phyloP scores from a whole-genome alignment of 2,113 vertebrate genomes.

The Chitala chitala region DNA sequence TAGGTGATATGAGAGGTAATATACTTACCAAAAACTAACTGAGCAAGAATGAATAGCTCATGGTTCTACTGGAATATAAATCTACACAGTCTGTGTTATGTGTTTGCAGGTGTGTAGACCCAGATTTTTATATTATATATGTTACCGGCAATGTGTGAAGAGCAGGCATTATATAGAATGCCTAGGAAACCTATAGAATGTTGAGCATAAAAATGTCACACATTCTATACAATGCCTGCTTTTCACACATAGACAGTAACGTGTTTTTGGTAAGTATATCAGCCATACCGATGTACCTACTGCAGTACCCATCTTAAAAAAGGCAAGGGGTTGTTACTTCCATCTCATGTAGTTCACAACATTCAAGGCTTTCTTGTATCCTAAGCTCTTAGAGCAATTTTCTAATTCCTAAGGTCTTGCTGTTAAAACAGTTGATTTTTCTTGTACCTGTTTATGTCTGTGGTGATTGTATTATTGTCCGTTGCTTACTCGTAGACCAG shows the following conservation, averaged over 20 bases:
- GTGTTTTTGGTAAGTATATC: conserved; percentile 43
- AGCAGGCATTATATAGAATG: too few species aligned
- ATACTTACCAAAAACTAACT: background rate
- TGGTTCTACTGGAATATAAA: background rate
- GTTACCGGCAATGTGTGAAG: too few species aligned
- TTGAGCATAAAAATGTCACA: too few species aligned
- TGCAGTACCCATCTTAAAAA: conserved; percentile 43
- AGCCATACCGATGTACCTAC: conserved; percentile 42
- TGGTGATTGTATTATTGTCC: conserved; percentile 48
- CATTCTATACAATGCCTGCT: too few species aligned
- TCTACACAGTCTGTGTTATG: background rate
- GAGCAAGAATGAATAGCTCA: background rate
- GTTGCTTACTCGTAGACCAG: conserved; percentile 41
- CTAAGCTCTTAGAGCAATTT: conserved; percentile 66
- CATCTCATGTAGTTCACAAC: conserved; percentile 43
- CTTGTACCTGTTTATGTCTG: conserved; percentile 43
- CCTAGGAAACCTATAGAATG: conserved; percentile 28
- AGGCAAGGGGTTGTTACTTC: conserved; percentile 36
- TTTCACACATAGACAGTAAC: too few species aligned
- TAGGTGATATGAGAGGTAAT: background rate
- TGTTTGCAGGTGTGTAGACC: background rate
- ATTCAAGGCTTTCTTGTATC: conserved; percentile 50
- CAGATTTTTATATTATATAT: conserved; percentile 18
- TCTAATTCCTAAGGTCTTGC: conserved; percentile 51
- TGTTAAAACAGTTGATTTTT: conserved; percentile 69